These are phyloP conservation scores for Lochmaea crataegi DNA, from an alignment of 2,888 invertebrate species.

Conservation along the genomic window DNA sequence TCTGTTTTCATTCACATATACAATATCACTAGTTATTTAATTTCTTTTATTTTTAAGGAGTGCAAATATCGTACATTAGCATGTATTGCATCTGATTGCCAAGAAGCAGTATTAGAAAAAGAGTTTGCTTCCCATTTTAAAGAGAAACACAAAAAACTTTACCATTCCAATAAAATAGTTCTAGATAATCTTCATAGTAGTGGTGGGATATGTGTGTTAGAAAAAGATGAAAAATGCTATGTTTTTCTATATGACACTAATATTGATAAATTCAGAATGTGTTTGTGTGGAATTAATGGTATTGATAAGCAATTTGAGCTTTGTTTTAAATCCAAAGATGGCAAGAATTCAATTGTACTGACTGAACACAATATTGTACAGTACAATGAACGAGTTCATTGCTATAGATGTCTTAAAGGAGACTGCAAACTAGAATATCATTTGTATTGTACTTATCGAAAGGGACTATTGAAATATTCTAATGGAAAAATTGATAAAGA, in stretches of 20 bases:
- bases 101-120: constrained; percentile 28
- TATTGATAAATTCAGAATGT: constrained; percentile 30
- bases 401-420: constrained; percentile 42
- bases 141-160: constrained; percentile 40
- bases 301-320: constrained; percentile 40
- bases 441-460: constrained; percentile 32
- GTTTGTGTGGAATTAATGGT: constrained; percentile 28
- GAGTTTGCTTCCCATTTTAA: constrained; percentile 38
- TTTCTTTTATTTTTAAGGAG: constrained; percentile 7
- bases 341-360: constrained; percentile 31
- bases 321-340: constrained; percentile 26
- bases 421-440: constrained; percentile 38
- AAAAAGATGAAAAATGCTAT: constrained; percentile 34
- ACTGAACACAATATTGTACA: constrained; percentile 33
- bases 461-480: constrained; percentile 38
- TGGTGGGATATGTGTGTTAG: constrained; percentile 37
- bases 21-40: background rate
- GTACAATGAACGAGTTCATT: constrained; percentile 38
- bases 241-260: constrained; percentile 40
- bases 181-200: constrained; percentile 33
- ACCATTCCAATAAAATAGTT: constrained; percentile 28
- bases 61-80: constrained; percentile 28
- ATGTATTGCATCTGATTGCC: constrained; percentile 37
- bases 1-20: too few relatives aligned
- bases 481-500: constrained; percentile 37